A percentile compares a stretch with the other conserved stretches of the same genome.
Conservation (phyloP, 1,140 invertebrate species). For the Drosophila busckii region DNA sequence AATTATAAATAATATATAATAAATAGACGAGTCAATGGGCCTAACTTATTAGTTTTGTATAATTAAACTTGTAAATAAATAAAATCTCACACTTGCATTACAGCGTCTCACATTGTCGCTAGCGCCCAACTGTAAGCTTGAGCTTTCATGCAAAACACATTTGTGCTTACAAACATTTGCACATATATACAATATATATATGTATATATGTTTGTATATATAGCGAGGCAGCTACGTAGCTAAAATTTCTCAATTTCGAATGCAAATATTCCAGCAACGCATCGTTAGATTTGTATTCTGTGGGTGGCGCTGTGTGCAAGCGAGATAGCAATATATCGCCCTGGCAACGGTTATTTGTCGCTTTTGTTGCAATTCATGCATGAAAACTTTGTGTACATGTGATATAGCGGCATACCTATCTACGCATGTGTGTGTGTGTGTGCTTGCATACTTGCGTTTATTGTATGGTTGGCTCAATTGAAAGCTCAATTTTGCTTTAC, state of each 20-base stretch:
- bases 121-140: too few species aligned
- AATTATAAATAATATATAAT: too few species aligned
- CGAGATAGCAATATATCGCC: not conserved
- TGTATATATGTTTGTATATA: constrained; percentile 30
- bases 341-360: constrained; percentile 1
- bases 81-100: too few species aligned
- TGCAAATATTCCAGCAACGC: constrained; percentile 64
- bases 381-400: not conserved
- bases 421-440: constrained; percentile 2
- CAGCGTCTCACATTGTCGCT: too few species aligned
- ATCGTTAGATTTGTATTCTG: constrained; percentile 51
- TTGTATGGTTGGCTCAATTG: too few species aligned
- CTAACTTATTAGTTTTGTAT: too few species aligned
- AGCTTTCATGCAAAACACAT: too few species aligned
- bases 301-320: constrained; percentile 12
- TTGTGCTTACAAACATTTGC: too few species aligned
- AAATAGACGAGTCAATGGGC: too few species aligned
- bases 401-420: constrained; percentile 1
- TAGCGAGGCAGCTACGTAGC: not conserved
- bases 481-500: too few species aligned
- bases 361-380: constrained; percentile 4
- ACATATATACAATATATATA: constrained; percentile 31
- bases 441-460: too few species aligned
- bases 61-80: too few species aligned
- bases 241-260: constrained; percentile 65